Base-by-base conservation (phyloP, 2,113 vertebrate genomes). In the Dissostichus mawsoni region DNA sequence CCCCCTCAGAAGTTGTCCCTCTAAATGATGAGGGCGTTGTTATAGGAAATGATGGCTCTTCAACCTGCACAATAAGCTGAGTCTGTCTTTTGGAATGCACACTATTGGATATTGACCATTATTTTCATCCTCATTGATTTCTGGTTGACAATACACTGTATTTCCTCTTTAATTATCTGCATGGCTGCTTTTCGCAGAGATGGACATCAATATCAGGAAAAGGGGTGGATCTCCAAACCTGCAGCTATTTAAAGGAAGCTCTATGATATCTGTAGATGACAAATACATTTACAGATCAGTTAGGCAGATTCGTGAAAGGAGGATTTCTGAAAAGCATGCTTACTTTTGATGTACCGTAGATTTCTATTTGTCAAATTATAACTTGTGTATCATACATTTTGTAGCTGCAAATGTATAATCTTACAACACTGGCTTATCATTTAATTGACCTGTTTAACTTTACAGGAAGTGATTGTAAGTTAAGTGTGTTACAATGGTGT, bases 131-230 rank as follows among this genome's bases (percentile, higher is more conserved):
- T 17, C 16, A 93, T 90, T 83, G 92, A 93, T 91, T 93, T 82
- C 84, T 77, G 76, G 70, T 90, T 76, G 87, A 80, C 87, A 76
- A 75, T 85, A 73, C 84, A 25, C 68, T 74, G 88, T 82, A 89
- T 92, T 90, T 86, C 83, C 82, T 76, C 86, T 90, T 91, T 90
- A 93, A 94, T 93, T 94, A 94, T 88, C 90, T 86, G 90, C 89
- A 88, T 91, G 92, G 90, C 80, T 89, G 92, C 84, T 80, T 91
- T 87, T 83, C 68, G 73, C 79, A 57, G 62, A 80, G 87, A 86
- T 68, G 78, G 75, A 80, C 84, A 62, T 92, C 89, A 83, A 92
- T 92, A 88, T 83, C 44, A 65, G n/a, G 23, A 88, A 74, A 87
- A 81, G 61, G 12, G 59, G 73, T 56, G 71, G 55, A 76, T 87